Evolutionary conservation across 2,888 invertebrate genomes (phyloP), one percentile per base, ranked within the genome.

Genomic region (Dolomedes plantarius): DNA sequence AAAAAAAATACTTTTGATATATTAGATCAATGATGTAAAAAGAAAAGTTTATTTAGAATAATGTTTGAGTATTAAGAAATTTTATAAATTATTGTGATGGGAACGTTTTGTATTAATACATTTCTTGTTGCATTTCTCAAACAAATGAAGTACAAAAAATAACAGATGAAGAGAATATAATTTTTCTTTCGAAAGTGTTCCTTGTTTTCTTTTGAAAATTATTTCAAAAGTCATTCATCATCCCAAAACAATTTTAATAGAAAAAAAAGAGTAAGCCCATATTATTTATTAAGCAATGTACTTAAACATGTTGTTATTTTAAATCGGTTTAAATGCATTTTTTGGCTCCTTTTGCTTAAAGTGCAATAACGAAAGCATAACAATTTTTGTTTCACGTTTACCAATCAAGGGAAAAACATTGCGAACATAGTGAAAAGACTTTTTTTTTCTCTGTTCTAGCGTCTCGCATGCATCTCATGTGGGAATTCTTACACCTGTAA

Each of bases 331-430:
- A 46, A 46, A 46, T 16, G n/a, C n/a, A n/a, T n/a, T n/a, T n/a
- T n/a, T n/a, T n/a, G n/a, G n/a, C n/a, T n/a, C n/a, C n/a, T n/a
- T 62, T 62, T 62, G 5, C 62, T 62, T 62, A 28, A 50, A 50
- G n/a, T 50, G 50, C 50, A 50, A 50, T 16, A 3, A 1, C 16
- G 5, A 50, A 50, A 16, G 6, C 5, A 7, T 27, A 16, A 0
- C 0, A 62, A 23, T 62, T 62, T 62, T 23, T 27, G 27, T 27
- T 62, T n/a, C 9, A 62, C 28, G 6, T 23, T 27, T 62, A 62
- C 11, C 23, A 23, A 62, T 62, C 6, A 46, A 11, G 41, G 5
- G 7, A 36, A 36, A 36, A 36, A 36, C 36, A 11, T 36, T 9
- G 36, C 36, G 36, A 36, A 36, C 9, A 11, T 5, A 7, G 6